Evolutionary conservation across 1,140 invertebrate species (phyloP), one percentile per base, ranked within the genome.

Genomic region (Eulimnadia texana): DNA sequence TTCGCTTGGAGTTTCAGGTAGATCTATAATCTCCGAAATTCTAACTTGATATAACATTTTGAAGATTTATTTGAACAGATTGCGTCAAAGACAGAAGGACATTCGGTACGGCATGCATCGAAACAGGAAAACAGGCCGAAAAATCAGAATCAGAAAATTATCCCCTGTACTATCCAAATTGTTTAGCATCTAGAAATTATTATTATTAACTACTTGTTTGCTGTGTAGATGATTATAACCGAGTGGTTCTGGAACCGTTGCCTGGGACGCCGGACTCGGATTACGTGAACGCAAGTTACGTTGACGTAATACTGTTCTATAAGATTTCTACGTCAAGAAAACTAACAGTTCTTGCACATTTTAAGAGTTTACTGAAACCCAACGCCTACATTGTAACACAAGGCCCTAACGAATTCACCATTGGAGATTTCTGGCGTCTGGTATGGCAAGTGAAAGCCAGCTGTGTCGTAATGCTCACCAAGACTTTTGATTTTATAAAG

Each of bases 381-480:
- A 94, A 94, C 71, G 91, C 90, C 20, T 94, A 95, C 70, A 92
- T 95, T 62, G 90, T 93, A 60, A 89, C 88, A 6, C 91, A 94
- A 76, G 91, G 91, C 64, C 91, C 91, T 58, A 90, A 85, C 13
- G 90, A 94, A 74, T 83, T 84, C 64, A 96, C 92, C 0, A 85
- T 94, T 9, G 83, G 81, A 10, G 89, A 94, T 70, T 96, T 96
- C 73, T 98, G 93, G 93, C 77, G 90, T 52, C 91, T 96, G 88
- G 86, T 96, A 0, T 97, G 93, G 93, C 90, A 96, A 73, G 88
- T 93, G 71, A 82, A 83, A 65, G 88, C 87, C 1, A 82, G 85
- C 22, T 88, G 90, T 66, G 95, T 98, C 64, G 88, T 97, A 19
- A 97, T 97, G 93, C 79, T 96, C n/a, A 95, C 91, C 29, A 93